Percentiles rank a stretch among this genome's conserved stretches.
Evolutionary conservation across 2,113 vertebrate species (phyloP).

Genomic region (Plotosus lineatus): DNA sequence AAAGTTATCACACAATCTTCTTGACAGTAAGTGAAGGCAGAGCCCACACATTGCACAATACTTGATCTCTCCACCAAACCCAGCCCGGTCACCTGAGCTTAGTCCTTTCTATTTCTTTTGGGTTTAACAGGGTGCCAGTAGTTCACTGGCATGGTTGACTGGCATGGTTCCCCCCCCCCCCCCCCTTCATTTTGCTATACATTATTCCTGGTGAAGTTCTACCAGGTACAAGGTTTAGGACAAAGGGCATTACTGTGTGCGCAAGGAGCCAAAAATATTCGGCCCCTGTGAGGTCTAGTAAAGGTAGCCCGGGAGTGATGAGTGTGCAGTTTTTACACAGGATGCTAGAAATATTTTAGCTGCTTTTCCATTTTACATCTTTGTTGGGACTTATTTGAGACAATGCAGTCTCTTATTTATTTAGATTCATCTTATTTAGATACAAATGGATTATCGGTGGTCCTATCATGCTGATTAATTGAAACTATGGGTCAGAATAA

Average conservation of each 20-base stretch:
- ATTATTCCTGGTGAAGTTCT: conserved; percentile 47
- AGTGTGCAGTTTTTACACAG: conserved; percentile 23
- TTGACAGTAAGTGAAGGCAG: conserved; percentile 13
- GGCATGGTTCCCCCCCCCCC: conserved; percentile 35
- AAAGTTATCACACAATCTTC: conserved; percentile 20
- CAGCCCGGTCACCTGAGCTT: conserved; percentile 31
- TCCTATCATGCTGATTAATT: not conserved
- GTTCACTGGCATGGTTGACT: conserved; percentile 51
- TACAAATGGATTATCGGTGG: not conserved
- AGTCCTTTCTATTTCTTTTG: conserved; percentile 5
- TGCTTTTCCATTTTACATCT: not conserved
- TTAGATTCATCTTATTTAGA: not conserved
- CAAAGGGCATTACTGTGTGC: conserved; percentile 70
- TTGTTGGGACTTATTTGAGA: not conserved
- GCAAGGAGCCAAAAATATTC: conserved; percentile 53
- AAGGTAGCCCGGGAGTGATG: conserved; percentile 53
- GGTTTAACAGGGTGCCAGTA: conserved; percentile 52
- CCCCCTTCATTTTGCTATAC: conserved; percentile 22
- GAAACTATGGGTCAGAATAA: not conserved
- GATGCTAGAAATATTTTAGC: not conserved
- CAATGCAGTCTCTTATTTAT: not conserved
- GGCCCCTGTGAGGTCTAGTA: conserved; percentile 44
- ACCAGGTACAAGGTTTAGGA: conserved; percentile 59
- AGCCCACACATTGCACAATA: conserved; percentile 36
- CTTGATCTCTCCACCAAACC: conserved; percentile 15